A percentile compares a stretch with the other conserved stretches of the same genome.
These are phyloP conservation scores for Lophius piscatorius DNA, from an alignment of 2,113 vertebrate species.

Conservation along the genomic window DNA sequence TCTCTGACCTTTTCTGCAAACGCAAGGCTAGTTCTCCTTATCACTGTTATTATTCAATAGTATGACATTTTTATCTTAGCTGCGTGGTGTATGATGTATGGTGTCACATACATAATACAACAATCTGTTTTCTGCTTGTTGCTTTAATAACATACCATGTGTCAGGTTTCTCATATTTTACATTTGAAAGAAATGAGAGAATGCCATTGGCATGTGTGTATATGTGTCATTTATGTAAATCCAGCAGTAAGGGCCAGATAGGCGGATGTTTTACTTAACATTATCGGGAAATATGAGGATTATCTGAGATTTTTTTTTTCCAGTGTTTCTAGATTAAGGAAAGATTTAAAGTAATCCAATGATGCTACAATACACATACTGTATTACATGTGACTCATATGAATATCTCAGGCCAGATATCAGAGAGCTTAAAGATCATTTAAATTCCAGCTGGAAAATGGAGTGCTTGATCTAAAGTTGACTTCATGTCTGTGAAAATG, in stretches of 20 bases:
- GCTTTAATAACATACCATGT: not conserved
- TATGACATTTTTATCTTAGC: slow-evolving; percentile 20
- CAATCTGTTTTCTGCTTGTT: no score
- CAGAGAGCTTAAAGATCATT: slow-evolving; percentile 44
- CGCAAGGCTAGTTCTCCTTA: slow-evolving; percentile 20
- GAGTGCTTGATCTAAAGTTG: slow-evolving; percentile 20
- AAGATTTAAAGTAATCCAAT: slow-evolving; percentile 54
- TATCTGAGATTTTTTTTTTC: slow-evolving; percentile 49
- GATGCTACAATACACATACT: slow-evolving; percentile 34
- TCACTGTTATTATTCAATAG: slow-evolving; percentile 21
- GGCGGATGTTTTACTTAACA: slow-evolving; percentile 19
- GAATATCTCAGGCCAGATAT: slow-evolving; percentile 45
- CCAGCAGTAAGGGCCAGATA: slow-evolving; percentile 23
- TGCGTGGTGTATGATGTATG: slow-evolving; percentile 12
- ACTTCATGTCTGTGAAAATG: slow-evolving; percentile 7
- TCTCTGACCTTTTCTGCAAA: slow-evolving; percentile 66
- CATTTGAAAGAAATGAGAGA: not conserved
- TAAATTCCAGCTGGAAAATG: slow-evolving; percentile 40
- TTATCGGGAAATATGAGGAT: slow-evolving; percentile 43
- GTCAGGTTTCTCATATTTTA: slow-evolving; percentile 1
- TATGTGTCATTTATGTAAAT: slow-evolving; percentile 23
- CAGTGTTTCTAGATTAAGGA: slow-evolving; percentile 17
- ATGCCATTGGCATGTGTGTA: not conserved
- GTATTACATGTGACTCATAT: slow-evolving; percentile 36
- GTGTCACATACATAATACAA: slow-evolving; percentile 5